Conservation (phyloP, 2,888 invertebrate genomes). For the Syrista parreyssii region DNA sequence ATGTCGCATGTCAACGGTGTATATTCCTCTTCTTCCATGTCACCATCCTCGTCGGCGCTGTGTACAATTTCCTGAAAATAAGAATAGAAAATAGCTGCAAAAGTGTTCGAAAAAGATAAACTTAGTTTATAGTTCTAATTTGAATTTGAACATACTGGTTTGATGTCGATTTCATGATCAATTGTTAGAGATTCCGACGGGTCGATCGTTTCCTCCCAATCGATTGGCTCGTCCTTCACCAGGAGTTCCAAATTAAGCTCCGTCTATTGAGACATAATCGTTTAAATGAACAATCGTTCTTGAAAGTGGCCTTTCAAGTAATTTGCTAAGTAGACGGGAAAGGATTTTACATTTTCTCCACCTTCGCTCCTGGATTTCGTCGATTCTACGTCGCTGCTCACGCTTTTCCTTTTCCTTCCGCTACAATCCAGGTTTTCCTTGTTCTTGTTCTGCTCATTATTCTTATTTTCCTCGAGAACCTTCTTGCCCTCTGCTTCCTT, state of each 20-base stretch:
- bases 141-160: constrained; percentile 68
- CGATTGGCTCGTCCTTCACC: constrained; percentile 75
- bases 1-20: constrained; percentile 85
- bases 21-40: constrained; percentile 73
- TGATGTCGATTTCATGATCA: constrained; percentile 77
- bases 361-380: constrained; percentile 59
- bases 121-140: neutral
- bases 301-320: neutral
- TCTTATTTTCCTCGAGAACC: constrained; percentile 51
- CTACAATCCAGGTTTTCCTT: constrained; percentile 57
- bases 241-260: constrained; percentile 60
- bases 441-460: constrained; percentile 53
- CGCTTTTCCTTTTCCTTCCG: constrained; percentile 52
- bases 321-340: constrained; percentile 6
- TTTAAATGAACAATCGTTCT: constrained; percentile 4
- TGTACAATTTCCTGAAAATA: constrained; percentile 61
- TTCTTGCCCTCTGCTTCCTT: constrained; percentile 43
- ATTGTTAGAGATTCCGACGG: constrained; percentile 76
- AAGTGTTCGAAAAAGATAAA: neutral
- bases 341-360: constrained; percentile 50
- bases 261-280: constrained; percentile 41
- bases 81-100: neutral
- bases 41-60: constrained; percentile 66
- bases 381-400: constrained; percentile 56
- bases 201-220: constrained; percentile 79